Evolutionary conservation across 2,888 invertebrate species (phyloP).

Genomic region (Xanthorhoe designata): DNA sequence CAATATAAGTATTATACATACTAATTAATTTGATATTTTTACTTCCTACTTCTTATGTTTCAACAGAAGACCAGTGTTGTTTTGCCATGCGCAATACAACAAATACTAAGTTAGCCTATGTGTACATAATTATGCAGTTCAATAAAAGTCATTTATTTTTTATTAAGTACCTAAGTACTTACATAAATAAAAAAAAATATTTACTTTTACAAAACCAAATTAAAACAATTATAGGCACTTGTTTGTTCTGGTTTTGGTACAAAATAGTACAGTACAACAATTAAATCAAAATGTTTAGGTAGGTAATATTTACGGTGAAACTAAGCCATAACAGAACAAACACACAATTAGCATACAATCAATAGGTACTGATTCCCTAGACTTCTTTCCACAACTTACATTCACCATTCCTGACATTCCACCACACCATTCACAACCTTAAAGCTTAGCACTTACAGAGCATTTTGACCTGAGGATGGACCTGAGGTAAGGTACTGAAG

Average conservation of each 20-base stretch:
- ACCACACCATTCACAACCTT: conserved; percentile 10
- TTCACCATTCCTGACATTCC: conserved; percentile 22
- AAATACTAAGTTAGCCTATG: no score
- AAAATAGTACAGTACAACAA: background rate
- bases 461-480: background rate
- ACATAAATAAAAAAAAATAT: no score
- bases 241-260: background rate
- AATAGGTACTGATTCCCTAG: conserved; percentile 33
- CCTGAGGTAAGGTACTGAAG: conserved; percentile 16
- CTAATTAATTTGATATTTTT: no score
- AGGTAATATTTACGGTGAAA: conserved; percentile 22
- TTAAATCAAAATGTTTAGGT: background rate
- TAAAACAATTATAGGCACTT: no score
- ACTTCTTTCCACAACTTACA: conserved; percentile 23
- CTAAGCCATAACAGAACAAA: conserved; percentile 29
- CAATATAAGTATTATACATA: no score
- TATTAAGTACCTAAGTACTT: no score
- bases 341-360: conserved; percentile 31
- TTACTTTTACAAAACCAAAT: no score
- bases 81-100: no score
- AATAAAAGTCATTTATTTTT: no score
- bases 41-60: no score
- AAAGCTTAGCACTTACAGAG: background rate
- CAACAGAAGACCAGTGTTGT: no score
- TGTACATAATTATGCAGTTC: no score